A percentile compares a stretch with the other conserved stretches of the same genome.
These are phyloP conservation scores for Helogale parvula DNA, from an alignment of 2,113 vertebrate genomes.

Conservation along the genomic window DNA sequence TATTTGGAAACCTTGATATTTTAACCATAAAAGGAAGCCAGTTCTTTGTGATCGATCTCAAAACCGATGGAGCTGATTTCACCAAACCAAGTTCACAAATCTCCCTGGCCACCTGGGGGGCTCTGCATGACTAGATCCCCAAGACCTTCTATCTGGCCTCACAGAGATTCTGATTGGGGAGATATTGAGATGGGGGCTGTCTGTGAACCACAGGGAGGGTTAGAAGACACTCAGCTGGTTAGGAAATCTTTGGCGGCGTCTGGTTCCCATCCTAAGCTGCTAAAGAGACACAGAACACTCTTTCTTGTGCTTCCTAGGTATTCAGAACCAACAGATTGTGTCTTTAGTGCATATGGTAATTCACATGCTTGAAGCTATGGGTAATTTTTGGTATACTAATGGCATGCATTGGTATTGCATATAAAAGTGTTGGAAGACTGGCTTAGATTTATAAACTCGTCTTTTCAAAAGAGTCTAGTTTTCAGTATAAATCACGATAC, in stretches of 20 bases:
- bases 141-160: background rate
- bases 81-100: background rate
- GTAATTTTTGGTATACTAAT: background rate
- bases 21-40: background rate
- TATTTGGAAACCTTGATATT: background rate
- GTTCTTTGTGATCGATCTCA: background rate
- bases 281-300: background rate
- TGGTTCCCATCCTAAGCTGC: background rate
- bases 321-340: background rate
- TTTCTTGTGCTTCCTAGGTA: background rate
- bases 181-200: background rate
- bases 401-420: background rate
- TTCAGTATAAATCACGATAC: background rate
- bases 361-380: background rate
- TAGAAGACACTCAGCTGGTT: background rate
- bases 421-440: background rate
- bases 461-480: background rate
- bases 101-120: background rate
- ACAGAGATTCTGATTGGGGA: no score
- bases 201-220: background rate
- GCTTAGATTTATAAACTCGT: background rate
- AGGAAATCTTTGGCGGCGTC: background rate
- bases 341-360: background rate
- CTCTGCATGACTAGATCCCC: background rate
- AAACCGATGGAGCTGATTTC: background rate